Percentiles rank a stretch among this genome's conserved stretches.
phyloP scores from a whole-genome alignment of 2,113 vertebrate genomes.

The Sinosuthora webbiana region DNA sequence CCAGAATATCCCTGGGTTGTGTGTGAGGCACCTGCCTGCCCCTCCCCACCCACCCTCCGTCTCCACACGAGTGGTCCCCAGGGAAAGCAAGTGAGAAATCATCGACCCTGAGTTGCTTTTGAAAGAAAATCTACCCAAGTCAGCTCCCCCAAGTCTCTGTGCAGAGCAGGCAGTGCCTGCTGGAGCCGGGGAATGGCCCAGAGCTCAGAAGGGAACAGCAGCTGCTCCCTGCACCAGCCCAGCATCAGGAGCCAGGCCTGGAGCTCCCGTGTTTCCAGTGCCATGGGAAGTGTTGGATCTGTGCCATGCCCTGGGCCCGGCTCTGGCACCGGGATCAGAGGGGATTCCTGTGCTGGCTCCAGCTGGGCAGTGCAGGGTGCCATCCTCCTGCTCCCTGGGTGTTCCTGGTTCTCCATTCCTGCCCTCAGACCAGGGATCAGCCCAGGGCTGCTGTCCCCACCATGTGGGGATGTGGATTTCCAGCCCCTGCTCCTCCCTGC shows the following conservation, averaged over 20 bases:
- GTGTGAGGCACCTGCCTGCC: rapidly evolving
- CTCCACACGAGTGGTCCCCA: neutral
- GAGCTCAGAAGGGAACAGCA: neutral
- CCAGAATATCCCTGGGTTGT: neutral
- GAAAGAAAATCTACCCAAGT: neutral
- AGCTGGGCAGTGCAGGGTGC: neutral
- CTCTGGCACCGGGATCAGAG: neutral
- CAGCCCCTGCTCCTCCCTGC: neutral
- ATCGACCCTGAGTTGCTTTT: rapidly evolving
- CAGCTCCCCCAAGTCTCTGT: neutral
- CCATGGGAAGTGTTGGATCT: neutral
- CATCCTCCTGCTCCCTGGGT: neutral
- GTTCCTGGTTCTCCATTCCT: neutral
- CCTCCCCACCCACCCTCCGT: neutral
- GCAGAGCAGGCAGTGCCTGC: neutral
- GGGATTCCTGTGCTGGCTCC: neutral
- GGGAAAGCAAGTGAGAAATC: neutral
- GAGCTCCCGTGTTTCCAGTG: neutral
- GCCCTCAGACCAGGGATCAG: neutral
- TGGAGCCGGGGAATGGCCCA: neutral
- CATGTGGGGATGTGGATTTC: rapidly evolving
- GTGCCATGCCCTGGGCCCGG: neutral
- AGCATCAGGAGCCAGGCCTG: neutral
- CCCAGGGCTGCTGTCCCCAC: rapidly evolving
- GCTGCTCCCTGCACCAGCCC: neutral